Conservation (phyloP, 2,113 vertebrate genomes). For the Azemiops feae region DNA sequence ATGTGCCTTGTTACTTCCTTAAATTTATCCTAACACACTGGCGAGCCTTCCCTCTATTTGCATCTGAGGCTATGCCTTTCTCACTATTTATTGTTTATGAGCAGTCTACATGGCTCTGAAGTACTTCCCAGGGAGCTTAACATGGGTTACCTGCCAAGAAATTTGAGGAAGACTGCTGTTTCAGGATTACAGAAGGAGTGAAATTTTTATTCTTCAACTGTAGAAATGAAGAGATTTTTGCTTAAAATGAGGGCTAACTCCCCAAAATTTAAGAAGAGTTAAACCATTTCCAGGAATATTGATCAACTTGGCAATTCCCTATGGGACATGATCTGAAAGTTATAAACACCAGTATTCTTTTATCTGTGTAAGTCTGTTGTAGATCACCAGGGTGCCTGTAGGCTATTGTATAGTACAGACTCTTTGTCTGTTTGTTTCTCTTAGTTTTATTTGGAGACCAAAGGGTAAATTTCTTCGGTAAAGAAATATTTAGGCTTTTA, state of each 20-base stretch:
- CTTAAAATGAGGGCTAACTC: not conserved
- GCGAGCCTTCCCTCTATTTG: not conserved
- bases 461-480: slow-evolving; percentile 57
- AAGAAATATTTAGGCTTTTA: slow-evolving; percentile 44
- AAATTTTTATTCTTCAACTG: not conserved
- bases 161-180: not conserved
- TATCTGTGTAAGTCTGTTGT: not conserved
- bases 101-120: not conserved
- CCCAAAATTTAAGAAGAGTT: not conserved
- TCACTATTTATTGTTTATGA: not conserved
- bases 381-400: not conserved
- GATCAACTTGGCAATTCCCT: slow-evolving; percentile 49
- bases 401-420: slow-evolving; percentile 11
- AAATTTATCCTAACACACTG: not conserved
- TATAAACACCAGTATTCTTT: not conserved
- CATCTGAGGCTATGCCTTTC: not conserved
- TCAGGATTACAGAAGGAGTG: not conserved
- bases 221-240: not conserved
- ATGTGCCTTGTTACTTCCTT: not conserved
- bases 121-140: not conserved
- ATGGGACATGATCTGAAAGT: slow-evolving; percentile 53
- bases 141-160: not conserved
- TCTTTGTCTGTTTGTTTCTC: slow-evolving; percentile 25
- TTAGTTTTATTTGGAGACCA: slow-evolving; percentile 62
- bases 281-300: not conserved